These are phyloP conservation scores for Sorex fumeus DNA, from an alignment of 2,113 vertebrate species.

Conservation along the genomic window DNA sequence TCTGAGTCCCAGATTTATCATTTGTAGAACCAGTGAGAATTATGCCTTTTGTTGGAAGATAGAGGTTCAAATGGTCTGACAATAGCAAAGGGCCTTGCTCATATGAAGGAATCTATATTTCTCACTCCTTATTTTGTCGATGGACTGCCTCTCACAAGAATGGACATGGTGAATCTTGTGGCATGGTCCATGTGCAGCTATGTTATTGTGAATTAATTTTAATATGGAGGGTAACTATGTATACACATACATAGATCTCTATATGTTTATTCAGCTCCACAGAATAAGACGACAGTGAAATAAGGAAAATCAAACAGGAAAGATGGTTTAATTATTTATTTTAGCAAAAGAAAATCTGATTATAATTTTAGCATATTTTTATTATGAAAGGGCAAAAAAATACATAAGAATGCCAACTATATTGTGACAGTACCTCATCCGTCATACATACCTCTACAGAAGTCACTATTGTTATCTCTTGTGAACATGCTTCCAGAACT, in stretches of 20 bases:
- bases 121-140: background rate
- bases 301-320: background rate
- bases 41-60: background rate
- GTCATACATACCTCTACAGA: background rate
- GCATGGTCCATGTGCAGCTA: background rate
- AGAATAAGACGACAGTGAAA: background rate
- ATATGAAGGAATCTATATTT: background rate
- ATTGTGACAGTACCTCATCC: background rate
- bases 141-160: background rate
- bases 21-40: background rate
- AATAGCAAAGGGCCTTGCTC: background rate
- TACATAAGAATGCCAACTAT: background rate
- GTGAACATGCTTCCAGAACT: background rate
- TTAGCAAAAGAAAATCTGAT: conserved; percentile 19
- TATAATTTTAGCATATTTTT: background rate
- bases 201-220: background rate
- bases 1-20: background rate
- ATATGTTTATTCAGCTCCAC: background rate
- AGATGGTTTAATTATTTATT: background rate
- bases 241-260: background rate
- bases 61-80: background rate
- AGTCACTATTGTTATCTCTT: background rate
- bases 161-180: background rate
- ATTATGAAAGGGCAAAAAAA: background rate
- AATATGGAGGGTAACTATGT: background rate